Conservation (phyloP, 1,140 invertebrate genomes). For the Galleria mellonella region DNA sequence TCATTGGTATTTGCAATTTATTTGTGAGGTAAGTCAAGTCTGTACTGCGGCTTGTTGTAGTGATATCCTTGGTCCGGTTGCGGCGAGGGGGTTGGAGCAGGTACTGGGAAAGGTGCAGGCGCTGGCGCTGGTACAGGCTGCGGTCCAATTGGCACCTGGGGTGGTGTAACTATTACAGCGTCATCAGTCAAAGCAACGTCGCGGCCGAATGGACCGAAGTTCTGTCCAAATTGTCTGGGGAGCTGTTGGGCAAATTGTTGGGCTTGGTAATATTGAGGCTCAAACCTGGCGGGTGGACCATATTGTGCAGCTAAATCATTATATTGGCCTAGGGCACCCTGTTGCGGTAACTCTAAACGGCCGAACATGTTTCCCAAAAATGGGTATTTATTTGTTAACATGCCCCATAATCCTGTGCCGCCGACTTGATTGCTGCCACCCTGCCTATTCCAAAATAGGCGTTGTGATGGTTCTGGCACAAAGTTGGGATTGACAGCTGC, state of each 20-base stretch:
- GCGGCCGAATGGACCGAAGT: constrained; percentile 29
- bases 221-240: constrained; percentile 9
- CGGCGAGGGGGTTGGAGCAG: constrained; percentile 11
- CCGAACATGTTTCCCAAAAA: constrained; percentile 57
- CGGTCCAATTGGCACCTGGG: constrained; percentile 38
- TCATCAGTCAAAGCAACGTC: constrained; percentile 60
- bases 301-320: constrained; percentile 10
- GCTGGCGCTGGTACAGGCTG: constrained; percentile 13
- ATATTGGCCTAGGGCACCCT: constrained; percentile 29
- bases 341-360: constrained; percentile 40
- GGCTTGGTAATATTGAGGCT: constrained; percentile 25
- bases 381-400: constrained; percentile 60
- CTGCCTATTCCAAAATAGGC: constrained; percentile 47
- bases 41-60: constrained; percentile 52
- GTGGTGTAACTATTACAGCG: constrained; percentile 57
- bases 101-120: constrained; percentile 8
- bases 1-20: constrained; percentile 8
- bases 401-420: constrained; percentile 51
- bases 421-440: constrained; percentile 61
- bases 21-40: constrained; percentile 52
- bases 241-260: constrained; percentile 14
- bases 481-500: constrained; percentile 30
- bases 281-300: constrained; percentile 1
- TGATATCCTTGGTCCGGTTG: constrained; percentile 33
- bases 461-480: constrained; percentile 41